Evolutionary conservation across 2,113 vertebrate genomes (phyloP).

Genomic region (Syrrhaptes paradoxus): DNA sequence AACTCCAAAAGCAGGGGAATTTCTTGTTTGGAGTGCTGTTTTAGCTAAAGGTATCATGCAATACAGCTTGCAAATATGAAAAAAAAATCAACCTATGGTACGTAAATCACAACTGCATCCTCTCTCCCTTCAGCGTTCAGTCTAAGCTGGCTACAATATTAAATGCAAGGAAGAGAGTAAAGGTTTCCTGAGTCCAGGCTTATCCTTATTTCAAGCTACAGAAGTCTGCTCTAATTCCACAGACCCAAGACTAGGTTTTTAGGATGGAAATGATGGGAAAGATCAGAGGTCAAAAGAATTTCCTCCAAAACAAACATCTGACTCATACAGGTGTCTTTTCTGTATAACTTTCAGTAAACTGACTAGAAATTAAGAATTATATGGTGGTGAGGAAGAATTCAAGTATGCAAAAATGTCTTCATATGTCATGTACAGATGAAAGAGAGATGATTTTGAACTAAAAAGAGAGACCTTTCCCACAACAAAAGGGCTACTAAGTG

Average conservation of each 20-base stretch:
- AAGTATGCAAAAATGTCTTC: not conserved
- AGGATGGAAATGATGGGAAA: not conserved
- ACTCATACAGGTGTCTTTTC: rapidly evolving
- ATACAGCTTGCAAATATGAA: not conserved
- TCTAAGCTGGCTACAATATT: not conserved
- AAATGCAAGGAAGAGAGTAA: not conserved
- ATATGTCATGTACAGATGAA: not conserved
- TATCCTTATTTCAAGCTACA: not conserved
- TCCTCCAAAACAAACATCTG: not conserved
- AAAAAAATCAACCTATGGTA: not conserved
- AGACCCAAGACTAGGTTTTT: not conserved
- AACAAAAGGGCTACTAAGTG: not conserved
- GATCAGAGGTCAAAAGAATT: not conserved
- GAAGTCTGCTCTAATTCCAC: not conserved
- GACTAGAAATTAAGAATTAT: not conserved
- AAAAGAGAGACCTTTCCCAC: not conserved
- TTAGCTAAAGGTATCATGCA: not conserved
- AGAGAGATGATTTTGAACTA: not conserved
- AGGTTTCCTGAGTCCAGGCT: not conserved
- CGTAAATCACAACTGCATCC: not conserved
- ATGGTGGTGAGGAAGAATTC: too few relatives aligned
- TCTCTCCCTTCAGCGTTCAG: not conserved
- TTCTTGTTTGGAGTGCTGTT: not conserved
- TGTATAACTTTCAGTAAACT: not conserved
- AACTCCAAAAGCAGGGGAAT: not conserved